Conservation (phyloP, 2,888 invertebrate species). For the Melitaea athalia region DNA sequence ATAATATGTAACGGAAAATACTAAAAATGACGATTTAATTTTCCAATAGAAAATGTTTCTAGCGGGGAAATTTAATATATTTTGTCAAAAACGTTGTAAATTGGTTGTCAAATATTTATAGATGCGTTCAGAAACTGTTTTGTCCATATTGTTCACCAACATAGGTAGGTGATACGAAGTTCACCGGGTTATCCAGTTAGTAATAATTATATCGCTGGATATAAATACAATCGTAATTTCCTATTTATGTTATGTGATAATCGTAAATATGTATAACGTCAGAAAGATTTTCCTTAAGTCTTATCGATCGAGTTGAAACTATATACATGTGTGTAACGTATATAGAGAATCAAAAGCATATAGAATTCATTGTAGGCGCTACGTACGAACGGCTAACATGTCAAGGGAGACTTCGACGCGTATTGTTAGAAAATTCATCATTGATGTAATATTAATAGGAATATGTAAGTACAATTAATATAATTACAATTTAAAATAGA, state of each 20-base stretch:
- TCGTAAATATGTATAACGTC: conserved; percentile 3
- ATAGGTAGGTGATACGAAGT: too few relatives aligned
- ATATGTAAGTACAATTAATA: conserved; percentile 21
- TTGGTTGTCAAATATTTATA: too few relatives aligned
- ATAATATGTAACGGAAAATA: too few relatives aligned
- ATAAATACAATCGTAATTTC: conserved; percentile 26
- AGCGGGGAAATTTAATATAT: too few relatives aligned
- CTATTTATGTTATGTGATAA: conserved; percentile 26
- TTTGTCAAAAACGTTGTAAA: too few relatives aligned
- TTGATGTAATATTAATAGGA: conserved; percentile 29
- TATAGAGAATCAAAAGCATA: not conserved
- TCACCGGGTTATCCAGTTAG: too few relatives aligned
- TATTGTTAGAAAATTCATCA: conserved; percentile 29
- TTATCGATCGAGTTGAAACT: conserved; percentile 24
- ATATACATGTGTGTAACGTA: conserved; percentile 13
- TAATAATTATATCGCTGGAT: conserved; percentile 1
- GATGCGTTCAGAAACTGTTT: too few relatives aligned
- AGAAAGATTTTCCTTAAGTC: conserved; percentile 20
- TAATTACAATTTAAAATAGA: not conserved
- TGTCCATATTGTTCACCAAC: too few relatives aligned
- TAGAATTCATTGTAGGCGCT: not conserved
- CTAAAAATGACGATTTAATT: too few relatives aligned
- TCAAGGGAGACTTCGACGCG: conserved; percentile 21
- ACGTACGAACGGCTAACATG: conserved; percentile 20
- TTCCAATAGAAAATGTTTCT: too few relatives aligned